phyloP scores from a whole-genome alignment of 1,140 invertebrate genomes.

The Dreissena rostriformis region DNA sequence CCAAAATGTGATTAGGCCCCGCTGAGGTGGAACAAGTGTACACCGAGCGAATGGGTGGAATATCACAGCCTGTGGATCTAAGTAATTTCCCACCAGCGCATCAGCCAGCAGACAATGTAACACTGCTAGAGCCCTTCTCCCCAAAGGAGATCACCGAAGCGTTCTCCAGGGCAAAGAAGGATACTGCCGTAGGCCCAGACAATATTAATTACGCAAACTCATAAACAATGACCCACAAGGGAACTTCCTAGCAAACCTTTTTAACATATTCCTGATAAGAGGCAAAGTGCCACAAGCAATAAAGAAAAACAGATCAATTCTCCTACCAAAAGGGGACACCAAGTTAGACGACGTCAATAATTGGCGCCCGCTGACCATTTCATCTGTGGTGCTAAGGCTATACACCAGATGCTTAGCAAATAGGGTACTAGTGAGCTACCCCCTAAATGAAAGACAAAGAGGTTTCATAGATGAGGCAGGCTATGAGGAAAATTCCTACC shows the following conservation, averaged over 20 bases:
- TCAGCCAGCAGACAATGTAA: slow-evolving; percentile 16
- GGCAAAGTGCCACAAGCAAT: slow-evolving; percentile 36
- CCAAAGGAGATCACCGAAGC: slow-evolving; percentile 23
- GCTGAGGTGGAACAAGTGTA: slow-evolving; percentile 10
- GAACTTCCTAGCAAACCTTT: no score
- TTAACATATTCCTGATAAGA: no score
- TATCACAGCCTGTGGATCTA: slow-evolving; percentile 43
- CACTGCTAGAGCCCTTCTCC: slow-evolving; percentile 25
- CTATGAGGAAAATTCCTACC: slow-evolving; percentile 47
- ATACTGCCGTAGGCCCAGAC: no score
- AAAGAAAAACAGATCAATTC: slow-evolving; percentile 53
- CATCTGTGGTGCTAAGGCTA: slow-evolving; percentile 39
- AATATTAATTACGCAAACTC: no score
- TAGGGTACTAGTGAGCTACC: neutral
- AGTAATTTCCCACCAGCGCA: neutral
- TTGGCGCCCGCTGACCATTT: slow-evolving; percentile 67
- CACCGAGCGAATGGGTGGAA: slow-evolving; percentile 35
- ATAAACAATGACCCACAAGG: no score
- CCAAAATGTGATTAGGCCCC: slow-evolving; percentile 23
- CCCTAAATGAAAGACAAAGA: slow-evolving; percentile 36
- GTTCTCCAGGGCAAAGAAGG: slow-evolving; percentile 21
- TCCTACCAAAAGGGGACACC: slow-evolving; percentile 61
- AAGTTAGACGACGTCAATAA: slow-evolving; percentile 55
- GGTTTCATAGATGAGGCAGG: slow-evolving; percentile 51
- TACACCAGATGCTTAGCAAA: slow-evolving; percentile 51